Evolutionary conservation across 2,888 invertebrate species (phyloP).

Genomic region (Laothoe populi): DNA sequence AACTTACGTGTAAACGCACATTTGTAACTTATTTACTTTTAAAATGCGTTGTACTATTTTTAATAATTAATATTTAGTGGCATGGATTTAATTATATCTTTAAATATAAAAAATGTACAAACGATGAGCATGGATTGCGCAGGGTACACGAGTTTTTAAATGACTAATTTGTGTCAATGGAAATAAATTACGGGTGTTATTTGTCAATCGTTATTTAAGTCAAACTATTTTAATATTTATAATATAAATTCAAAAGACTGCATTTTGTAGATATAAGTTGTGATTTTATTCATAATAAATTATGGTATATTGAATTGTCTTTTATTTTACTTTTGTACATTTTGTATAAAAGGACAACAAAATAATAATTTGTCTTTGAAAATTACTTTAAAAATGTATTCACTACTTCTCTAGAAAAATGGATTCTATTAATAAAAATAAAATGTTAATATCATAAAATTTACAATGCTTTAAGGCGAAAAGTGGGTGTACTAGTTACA

Average conservation of each 20-base stretch:
- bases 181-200: neutral
- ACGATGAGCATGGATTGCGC: slow-evolving; percentile 50
- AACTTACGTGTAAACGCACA: slow-evolving; percentile 13
- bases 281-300: slow-evolving; percentile 26
- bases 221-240: slow-evolving; percentile 25
- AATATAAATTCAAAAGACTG: slow-evolving; percentile 29
- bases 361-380: too few relatives aligned
- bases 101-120: slow-evolving; percentile 29
- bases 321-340: neutral
- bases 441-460: too few relatives aligned
- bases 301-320: neutral
- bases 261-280: slow-evolving; percentile 25
- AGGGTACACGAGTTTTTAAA: slow-evolving; percentile 48
- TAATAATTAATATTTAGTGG: neutral
- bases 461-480: too few relatives aligned
- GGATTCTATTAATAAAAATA: too few relatives aligned
- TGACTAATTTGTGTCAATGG: neutral
- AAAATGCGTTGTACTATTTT: neutral
- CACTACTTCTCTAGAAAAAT: too few relatives aligned
- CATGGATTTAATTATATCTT: neutral
- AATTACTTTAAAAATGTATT: too few relatives aligned
- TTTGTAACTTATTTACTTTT: neutral
- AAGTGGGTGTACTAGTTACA: too few relatives aligned
- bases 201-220: slow-evolving; percentile 10
- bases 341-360: neutral